Evolutionary conservation across 2,113 vertebrate genomes (phyloP), one percentile per base, ranked within the genome.

Genomic region (Gymnogyps californianus): DNA sequence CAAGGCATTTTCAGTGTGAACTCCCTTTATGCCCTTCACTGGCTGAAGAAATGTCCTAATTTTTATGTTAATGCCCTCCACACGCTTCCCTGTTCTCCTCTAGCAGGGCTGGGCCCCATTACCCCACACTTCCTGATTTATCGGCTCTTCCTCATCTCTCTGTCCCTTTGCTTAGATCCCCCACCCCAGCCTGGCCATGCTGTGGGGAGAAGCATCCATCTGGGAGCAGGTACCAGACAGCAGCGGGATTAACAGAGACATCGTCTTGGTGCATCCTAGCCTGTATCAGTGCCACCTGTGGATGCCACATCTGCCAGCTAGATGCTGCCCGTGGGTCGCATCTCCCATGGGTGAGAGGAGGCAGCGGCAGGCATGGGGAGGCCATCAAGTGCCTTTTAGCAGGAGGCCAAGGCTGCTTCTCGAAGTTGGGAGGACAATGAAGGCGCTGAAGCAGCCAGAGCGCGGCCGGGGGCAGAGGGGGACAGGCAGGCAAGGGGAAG

Each of bases 401-500:
- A 90, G 81, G 92, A 94, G 67, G 51, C 78, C 66, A 87, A 94
- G 91, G 83, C 76, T 92, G 69, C 59, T 92, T 69, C 67, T 95
- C 1, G 44, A 76, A 85, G 65, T 87, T 9, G 1, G 31, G 54
- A 90, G 89, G 94, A 97, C 96, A 97, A 96, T 96, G 97, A 88
- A 95, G 92, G 96, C 76, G 54, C 93, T 95, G 91, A 95, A 96
- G 94, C 93, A 89, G 89, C 93, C 91, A 91, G 92, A 96, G 90
- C 84, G 5, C 28, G 54, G 93, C 95, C 7, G 51, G 95, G 94
- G 94, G 93, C 95, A 96, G 93, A 97, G 89, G 64, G 96, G 86
- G 80, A 96, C 95, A 96, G 89, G 83, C 93, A 92, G 90, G 91
- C 94, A 70, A 96, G 91, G 91, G 89, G 96, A 94, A 97, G 93